phyloP scores from a whole-genome alignment of 1,140 invertebrate genomes.

The Microplitis mediator region DNA sequence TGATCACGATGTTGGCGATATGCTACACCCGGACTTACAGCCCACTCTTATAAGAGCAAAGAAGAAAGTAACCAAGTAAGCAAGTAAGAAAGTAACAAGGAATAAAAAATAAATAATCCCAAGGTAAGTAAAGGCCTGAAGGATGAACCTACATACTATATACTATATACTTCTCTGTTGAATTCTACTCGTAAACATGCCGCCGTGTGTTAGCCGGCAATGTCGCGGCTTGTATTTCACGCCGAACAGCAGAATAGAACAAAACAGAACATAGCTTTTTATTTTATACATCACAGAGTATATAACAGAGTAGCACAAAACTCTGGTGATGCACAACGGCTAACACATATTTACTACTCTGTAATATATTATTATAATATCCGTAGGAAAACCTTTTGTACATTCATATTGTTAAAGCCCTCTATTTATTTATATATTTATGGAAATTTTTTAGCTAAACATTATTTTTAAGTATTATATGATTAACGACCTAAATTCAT shows the following conservation, averaged over 20 bases:
- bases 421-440: too few species aligned
- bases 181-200: slow-evolving; percentile 37
- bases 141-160: not conserved
- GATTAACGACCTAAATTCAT: too few species aligned
- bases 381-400: too few species aligned
- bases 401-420: too few species aligned
- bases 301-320: too few species aligned
- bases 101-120: too few species aligned
- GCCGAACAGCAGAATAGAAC: slow-evolving; percentile 38
- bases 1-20: slow-evolving; percentile 10
- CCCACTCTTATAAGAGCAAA: not conserved
- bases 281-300: not conserved
- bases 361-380: not conserved
- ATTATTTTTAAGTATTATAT: too few species aligned
- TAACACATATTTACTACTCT: not conserved
- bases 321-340: too few species aligned
- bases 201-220: slow-evolving; percentile 29
- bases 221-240: slow-evolving; percentile 38
- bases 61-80: slow-evolving; percentile 30
- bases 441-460: too few species aligned
- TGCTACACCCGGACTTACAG: not conserved
- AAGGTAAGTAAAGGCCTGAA: too few species aligned
- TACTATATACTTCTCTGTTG: slow-evolving; percentile 21
- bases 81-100: too few species aligned
- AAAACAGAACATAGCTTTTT: slow-evolving; percentile 23